These are phyloP conservation scores for Mythimna ferrago DNA, from an alignment of 2,888 invertebrate species.

Conservation along the genomic window DNA sequence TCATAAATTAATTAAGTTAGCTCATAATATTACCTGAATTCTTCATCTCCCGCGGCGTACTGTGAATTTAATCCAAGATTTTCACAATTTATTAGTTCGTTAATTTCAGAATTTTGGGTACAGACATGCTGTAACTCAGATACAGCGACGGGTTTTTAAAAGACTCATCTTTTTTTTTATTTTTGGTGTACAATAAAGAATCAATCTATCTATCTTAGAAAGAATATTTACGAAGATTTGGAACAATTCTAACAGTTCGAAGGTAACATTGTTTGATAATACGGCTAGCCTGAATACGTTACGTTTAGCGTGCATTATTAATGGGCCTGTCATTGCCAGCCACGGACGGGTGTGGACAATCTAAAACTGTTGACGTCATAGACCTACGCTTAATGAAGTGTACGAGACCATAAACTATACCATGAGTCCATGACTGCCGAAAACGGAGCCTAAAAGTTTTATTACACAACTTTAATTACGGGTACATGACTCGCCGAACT, in stretches of 20 bases:
- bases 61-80: conserved; percentile 56
- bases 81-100: conserved; percentile 56
- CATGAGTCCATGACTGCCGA: conserved; percentile 52
- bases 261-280: conserved; percentile 18
- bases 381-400: conserved; percentile 53
- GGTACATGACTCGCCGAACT: conserved; percentile 76
- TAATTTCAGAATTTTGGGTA: conserved; percentile 44
- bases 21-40: conserved; percentile 66
- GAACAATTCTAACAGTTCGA: conserved; percentile 8
- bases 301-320: conserved; percentile 40
- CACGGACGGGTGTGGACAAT: conserved; percentile 17
- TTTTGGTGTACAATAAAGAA: no score
- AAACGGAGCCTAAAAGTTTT: conserved; percentile 66
- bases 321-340: conserved; percentile 39
- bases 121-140: conserved; percentile 6
- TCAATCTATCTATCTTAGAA: background rate
- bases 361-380: conserved; percentile 45
- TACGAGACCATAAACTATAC: conserved; percentile 50
- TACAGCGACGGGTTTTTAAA: no score
- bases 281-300: background rate
- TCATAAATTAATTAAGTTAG: conserved; percentile 73
- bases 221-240: conserved; percentile 15
- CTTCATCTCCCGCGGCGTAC: conserved; percentile 55
- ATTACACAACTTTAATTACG: conserved; percentile 80
- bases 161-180: background rate